Evolutionary conservation across 2,888 invertebrate genomes (phyloP).

Genomic region (Thymelicus lineola): DNA sequence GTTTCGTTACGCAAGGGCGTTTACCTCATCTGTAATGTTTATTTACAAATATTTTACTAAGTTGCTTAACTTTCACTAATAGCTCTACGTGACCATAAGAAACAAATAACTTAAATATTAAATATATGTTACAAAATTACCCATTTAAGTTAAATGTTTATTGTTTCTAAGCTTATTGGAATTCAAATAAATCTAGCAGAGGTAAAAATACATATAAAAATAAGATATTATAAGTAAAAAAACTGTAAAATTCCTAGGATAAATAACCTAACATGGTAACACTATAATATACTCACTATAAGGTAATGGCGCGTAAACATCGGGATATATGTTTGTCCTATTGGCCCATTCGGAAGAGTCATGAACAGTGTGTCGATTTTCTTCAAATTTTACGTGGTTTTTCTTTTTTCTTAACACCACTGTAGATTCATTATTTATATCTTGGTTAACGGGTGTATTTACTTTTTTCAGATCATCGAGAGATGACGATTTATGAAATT

Average conservation of each 20-base stretch:
- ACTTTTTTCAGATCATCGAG: constrained; percentile 49
- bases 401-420: constrained; percentile 57
- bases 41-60: constrained; percentile 4
- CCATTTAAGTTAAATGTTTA: no score
- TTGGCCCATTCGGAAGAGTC: constrained; percentile 74
- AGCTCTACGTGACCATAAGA: neutral
- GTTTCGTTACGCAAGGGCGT: constrained; percentile 15
- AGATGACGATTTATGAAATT: constrained; percentile 45
- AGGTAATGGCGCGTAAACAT: constrained; percentile 90
- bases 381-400: constrained; percentile 49
- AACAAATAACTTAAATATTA: neutral
- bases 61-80: constrained; percentile 14
- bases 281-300: constrained; percentile 87
- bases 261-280: no score
- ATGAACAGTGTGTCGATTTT: constrained; percentile 71
- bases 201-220: no score
- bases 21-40: neutral
- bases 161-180: no score
- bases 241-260: no score
- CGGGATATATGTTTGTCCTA: constrained; percentile 86
- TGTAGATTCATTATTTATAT: constrained; percentile 46
- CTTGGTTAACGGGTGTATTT: constrained; percentile 35
- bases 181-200: no score
- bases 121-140: no score
- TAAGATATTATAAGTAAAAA: no score